Evolutionary conservation across 64 coral and sea anemone genomes (phyloP).

Genomic region (Astreopora myriophthalma): DNA sequence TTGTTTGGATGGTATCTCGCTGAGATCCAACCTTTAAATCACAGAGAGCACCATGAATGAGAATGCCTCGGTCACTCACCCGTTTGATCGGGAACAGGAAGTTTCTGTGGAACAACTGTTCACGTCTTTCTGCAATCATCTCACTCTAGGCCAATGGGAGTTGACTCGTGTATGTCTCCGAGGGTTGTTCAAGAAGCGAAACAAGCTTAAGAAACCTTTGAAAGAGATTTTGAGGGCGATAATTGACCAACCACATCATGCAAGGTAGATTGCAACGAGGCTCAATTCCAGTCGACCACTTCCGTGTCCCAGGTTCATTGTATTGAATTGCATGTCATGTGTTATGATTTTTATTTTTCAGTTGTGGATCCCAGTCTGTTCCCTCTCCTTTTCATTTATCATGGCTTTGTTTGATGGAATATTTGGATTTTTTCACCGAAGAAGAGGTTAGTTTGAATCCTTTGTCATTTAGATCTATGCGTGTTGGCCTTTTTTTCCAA

Average conservation of each 20-base stretch:
- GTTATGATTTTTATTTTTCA: constrained; percentile 1
- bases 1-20: not conserved
- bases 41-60: constrained; percentile 49
- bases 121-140: constrained; percentile 84
- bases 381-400: constrained; percentile 91
- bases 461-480: no score
- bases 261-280: constrained; percentile 32
- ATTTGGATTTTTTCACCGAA: constrained; percentile 69
- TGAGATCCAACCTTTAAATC: not conserved
- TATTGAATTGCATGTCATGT: not conserved
- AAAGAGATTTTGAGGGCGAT: constrained; percentile 87
- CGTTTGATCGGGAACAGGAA: constrained; percentile 72
- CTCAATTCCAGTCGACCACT: no score
- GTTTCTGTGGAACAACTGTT: constrained; percentile 71
- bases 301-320: no score
- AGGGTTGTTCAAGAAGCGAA: constrained; percentile 54
- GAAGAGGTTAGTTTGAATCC: constrained; percentile 77
- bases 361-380: constrained; percentile 72
- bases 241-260: constrained; percentile 81
- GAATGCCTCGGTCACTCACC: constrained; percentile 36
- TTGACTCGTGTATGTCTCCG: constrained; percentile 92
- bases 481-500: no score
- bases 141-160: constrained; percentile 97
- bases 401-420: constrained; percentile 89
- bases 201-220: constrained; percentile 69